A percentile compares a stretch with the other conserved stretches of the same genome.
Evolutionary conservation across 2,888 invertebrate species (phyloP).

Genomic region (Meteorus colon): DNA sequence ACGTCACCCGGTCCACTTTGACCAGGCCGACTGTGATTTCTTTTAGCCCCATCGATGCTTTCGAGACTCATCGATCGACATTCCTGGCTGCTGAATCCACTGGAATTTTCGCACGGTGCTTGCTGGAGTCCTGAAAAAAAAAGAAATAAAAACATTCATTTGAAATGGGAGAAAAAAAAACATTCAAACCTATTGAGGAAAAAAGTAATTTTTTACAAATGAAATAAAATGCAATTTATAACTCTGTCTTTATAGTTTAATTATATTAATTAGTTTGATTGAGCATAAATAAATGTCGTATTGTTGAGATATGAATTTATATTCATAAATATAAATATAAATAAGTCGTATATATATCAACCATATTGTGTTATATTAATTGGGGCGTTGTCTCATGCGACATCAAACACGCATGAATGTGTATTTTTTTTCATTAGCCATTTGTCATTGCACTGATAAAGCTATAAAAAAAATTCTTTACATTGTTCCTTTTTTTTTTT

Average conservation of each 20-base stretch:
- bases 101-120: conserved; percentile 41
- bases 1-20: conserved; percentile 56
- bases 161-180: not conserved
- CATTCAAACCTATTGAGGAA: not conserved
- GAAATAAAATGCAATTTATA: conserved; percentile 1
- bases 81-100: conserved; percentile 36
- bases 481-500: conserved; percentile 41
- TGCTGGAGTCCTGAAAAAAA: not conserved
- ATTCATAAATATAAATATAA: conserved; percentile 72
- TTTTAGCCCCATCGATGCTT: conserved; percentile 38
- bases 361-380: conserved; percentile 72
- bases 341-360: conserved; percentile 51
- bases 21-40: conserved; percentile 45
- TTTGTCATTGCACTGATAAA: conserved; percentile 52
- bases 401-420: conserved; percentile 53
- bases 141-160: not conserved
- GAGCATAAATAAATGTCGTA: conserved; percentile 21
- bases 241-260: not conserved
- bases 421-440: conserved; percentile 69
- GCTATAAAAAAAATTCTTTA: conserved; percentile 36
- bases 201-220: not conserved
- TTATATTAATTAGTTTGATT: conserved; percentile 16
- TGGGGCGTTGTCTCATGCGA: conserved; percentile 72
- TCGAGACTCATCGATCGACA: conserved; percentile 35
- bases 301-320: conserved; percentile 53